Base-by-base conservation (phyloP, 2,113 vertebrate species). In the Stigmatopora argus region DNA sequence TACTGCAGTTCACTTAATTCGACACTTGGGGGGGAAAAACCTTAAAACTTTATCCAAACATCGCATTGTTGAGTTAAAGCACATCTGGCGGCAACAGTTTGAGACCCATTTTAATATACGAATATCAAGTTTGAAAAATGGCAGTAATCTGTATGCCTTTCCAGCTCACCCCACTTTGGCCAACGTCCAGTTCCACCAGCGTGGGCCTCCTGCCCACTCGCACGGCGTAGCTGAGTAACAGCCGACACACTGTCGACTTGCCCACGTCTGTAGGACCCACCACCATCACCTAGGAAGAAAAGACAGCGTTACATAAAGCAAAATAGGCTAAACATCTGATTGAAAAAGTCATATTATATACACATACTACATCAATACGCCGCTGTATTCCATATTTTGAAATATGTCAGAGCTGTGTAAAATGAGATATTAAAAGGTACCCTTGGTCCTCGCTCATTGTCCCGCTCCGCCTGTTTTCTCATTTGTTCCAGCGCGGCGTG, bases 401-500 rank as follows among this genome's bases (percentile, higher is more conserved):
- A 55, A 12, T 19, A 19, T 21, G 10, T 13, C 8, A 10, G 12
- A 17, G 58, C 8, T 21, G 17, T 11, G 26, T 19, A 41, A n/a
- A 3, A 52, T 2, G 8, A 38, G n/a, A 49, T 12, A 48, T 35
- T 62, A 12, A 64, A 64, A 81, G 79, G 7, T 66, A 92, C 91
- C 7, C 97, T 89, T 0, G 97, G 97, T 0, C 97, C 97, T 2
- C 95, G 90, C 67, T 99, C 97, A 7, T 96, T 95, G 78, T 98
- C 97, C 10, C 92, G 88, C 83, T 98, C 95, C 0, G 96, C 97
- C 78, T 97, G 96, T 81, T 92, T 92, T 67, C 97, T 90, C 97
- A 99, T 99, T 88, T 99, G 97, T 79, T 99, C 97, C 85, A 99
- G 84, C 0, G 95, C 97, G 13, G 96, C 95, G 19, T 99, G 97